Conservation (phyloP, 2,888 invertebrate genomes). For the Melanargia galathea region DNA sequence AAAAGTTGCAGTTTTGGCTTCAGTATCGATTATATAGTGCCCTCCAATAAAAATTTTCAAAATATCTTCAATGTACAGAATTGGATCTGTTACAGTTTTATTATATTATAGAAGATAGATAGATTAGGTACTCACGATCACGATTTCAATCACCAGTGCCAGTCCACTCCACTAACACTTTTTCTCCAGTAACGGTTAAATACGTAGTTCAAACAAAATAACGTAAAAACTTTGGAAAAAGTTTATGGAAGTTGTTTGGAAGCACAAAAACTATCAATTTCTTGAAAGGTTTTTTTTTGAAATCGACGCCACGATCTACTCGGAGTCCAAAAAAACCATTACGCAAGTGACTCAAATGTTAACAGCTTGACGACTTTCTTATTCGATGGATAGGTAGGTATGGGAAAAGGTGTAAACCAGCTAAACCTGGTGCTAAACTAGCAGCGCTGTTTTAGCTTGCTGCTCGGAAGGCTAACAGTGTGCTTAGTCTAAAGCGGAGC, state of each 20-base stretch:
- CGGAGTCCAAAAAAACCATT: conserved; percentile 2
- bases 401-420: background rate
- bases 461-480: no score
- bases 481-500: no score
- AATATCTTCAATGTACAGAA: no score
- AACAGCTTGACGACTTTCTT: conserved; percentile 7
- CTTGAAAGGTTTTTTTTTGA: conserved; percentile 21
- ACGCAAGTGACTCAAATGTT: conserved; percentile 1
- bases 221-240: conserved; percentile 9
- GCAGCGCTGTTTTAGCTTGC: background rate
- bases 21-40: no score
- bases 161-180: no score
- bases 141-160: background rate
- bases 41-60: no score
- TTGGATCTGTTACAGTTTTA: no score
- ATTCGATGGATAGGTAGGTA: background rate
- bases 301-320: conserved; percentile 15
- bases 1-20: no score
- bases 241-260: conserved; percentile 9
- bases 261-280: conserved; percentile 24
- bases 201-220: background rate
- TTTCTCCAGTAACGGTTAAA: background rate
- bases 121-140: no score
- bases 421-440: background rate
- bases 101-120: no score